These are phyloP conservation scores for Platycheirus rosarum DNA, from an alignment of 2,888 invertebrate species.

Conservation along the genomic window DNA sequence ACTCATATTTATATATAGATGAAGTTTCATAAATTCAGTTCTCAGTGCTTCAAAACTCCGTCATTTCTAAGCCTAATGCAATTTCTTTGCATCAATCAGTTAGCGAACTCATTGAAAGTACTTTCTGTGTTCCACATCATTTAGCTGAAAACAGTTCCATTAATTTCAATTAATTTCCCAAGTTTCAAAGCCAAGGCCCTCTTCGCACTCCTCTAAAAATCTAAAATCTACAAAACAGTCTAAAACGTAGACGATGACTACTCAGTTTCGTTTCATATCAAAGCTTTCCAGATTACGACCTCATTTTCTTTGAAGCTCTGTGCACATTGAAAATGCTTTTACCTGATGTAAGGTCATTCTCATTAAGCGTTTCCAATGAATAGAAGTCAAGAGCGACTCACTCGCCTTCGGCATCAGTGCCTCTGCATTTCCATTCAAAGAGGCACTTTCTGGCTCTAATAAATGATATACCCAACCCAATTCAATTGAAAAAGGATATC, in stretches of 20 bases:
- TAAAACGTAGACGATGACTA: constrained; percentile 14
- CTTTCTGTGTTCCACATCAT: too few species aligned
- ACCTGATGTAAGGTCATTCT: constrained; percentile 51
- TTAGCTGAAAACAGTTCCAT: background rate
- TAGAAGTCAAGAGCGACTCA: constrained; percentile 38
- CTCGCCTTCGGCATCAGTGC: constrained; percentile 9
- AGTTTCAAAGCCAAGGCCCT: constrained; percentile 18
- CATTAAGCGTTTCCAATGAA: constrained; percentile 47
- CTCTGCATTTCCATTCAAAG: constrained; percentile 37
- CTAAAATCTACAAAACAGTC: constrained; percentile 5
- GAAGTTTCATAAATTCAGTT: too few species aligned
- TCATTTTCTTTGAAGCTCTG: constrained; percentile 28
- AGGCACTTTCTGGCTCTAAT: background rate
- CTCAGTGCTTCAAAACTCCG: too few species aligned
- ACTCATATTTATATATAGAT: too few species aligned
- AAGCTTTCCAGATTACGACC: constrained; percentile 44
- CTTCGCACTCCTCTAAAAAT: background rate
- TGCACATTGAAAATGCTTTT: constrained; percentile 29
- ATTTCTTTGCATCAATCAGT: too few species aligned
- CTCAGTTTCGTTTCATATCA: constrained; percentile 33
- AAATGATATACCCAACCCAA: constrained; percentile 22
- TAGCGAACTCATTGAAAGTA: too few species aligned
- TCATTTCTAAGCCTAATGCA: too few species aligned
- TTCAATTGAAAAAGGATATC: constrained; percentile 56
- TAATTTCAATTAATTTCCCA: background rate